Percentiles rank a stretch among this genome's conserved stretches.
Conservation (phyloP, 2,888 invertebrate genomes). For the Dioctria rufipes region DNA sequence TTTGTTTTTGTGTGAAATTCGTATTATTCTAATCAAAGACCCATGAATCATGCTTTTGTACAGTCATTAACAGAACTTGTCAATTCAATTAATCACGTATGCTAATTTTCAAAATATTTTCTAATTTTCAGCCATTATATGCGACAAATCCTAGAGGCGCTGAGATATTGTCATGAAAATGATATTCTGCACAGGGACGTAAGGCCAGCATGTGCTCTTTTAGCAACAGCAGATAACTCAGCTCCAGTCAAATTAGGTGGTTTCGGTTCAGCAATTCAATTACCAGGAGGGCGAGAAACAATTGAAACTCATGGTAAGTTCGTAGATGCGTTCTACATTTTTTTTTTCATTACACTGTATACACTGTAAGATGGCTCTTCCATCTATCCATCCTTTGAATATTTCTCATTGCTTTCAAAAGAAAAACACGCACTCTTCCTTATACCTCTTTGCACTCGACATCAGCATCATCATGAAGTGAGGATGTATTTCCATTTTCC, state of each 20-base stretch:
- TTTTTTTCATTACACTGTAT: not conserved
- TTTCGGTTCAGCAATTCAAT: constrained; percentile 95
- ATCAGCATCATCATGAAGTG: not conserved
- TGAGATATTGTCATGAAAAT: constrained; percentile 98
- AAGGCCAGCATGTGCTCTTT: constrained; percentile 95
- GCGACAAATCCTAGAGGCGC: constrained; percentile 96
- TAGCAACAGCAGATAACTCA: constrained; percentile 97
- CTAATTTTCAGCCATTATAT: constrained; percentile 91
- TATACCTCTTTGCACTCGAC: constrained; percentile 30
- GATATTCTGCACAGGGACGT: constrained; percentile 98
- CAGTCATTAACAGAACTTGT: no score
- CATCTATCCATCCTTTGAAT: constrained; percentile 7
- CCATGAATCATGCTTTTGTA: no score
- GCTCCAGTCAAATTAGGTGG: constrained; percentile 98
- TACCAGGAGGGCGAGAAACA: constrained; percentile 83
- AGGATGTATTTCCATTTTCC: constrained; percentile 26
- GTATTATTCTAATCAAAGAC: no score
- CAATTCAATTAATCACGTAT: no score
- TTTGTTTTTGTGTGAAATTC: no score
- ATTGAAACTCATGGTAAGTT: constrained; percentile 74
- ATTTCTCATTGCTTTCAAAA: not conserved
- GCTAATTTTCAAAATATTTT: not conserved
- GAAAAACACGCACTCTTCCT: constrained; percentile 14
- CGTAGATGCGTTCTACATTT: constrained; percentile 29
- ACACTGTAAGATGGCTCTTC: not conserved